Conservation (phyloP, 2,113 vertebrate species). For the Apistogramma diplotaenia region DNA sequence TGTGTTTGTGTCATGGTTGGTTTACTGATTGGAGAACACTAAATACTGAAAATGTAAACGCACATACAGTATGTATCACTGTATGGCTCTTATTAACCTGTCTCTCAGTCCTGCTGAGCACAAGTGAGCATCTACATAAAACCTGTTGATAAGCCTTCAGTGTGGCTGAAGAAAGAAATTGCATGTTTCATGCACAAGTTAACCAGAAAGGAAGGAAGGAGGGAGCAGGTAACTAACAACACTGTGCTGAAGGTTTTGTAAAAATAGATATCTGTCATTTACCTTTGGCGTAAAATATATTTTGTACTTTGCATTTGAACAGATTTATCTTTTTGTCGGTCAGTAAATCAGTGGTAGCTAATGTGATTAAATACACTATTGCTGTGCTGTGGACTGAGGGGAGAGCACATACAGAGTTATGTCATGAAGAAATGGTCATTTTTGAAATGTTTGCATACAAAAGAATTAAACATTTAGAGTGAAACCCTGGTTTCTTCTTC, state of each 20-base stretch:
- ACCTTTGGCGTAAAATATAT: slow-evolving; percentile 42
- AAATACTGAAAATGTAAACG: not conserved
- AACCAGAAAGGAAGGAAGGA: not conserved
- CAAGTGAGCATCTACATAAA: not conserved
- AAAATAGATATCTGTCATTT: slow-evolving; percentile 27
- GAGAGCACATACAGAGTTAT: not conserved
- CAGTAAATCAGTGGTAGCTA: slow-evolving; percentile 51
- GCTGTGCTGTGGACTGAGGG: not conserved
- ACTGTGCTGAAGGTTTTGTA: slow-evolving; percentile 21
- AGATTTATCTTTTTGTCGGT: slow-evolving; percentile 19
- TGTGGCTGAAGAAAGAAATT: not conserved
- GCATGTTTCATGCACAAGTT: not conserved
- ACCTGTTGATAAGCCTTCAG: not conserved
- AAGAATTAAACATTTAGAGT: not conserved
- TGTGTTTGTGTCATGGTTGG: not conserved
- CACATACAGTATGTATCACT: too few species aligned
- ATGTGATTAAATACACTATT: slow-evolving; percentile 25
- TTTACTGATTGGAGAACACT: not conserved
- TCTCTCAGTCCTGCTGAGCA: not conserved
- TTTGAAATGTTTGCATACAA: slow-evolving; percentile 28
- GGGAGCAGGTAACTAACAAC: not conserved
- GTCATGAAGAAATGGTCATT: slow-evolving; percentile 50
- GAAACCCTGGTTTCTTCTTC: not conserved
- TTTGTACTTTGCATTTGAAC: slow-evolving; percentile 54
- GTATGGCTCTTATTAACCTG: not conserved